A percentile compares a stretch with the other conserved stretches of the same genome.
Evolutionary conservation across 2,888 invertebrate species (phyloP).

Genomic region (Hymenopus coronatus): DNA sequence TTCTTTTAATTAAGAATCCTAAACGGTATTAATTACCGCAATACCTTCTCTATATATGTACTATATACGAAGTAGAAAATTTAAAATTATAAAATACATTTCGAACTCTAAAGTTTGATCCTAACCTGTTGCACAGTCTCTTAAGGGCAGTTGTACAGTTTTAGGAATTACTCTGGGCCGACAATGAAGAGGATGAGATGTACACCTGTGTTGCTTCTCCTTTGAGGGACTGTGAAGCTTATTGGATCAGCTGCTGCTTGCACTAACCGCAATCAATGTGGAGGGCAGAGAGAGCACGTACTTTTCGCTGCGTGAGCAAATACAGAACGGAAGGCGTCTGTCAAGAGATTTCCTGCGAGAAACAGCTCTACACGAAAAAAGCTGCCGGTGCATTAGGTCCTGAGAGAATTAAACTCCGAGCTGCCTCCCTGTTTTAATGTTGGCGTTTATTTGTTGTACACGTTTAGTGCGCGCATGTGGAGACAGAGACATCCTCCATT

Average conservation of each 20-base stretch:
- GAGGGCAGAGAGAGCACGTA: neutral
- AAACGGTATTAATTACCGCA: too few relatives aligned
- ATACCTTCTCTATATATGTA: too few relatives aligned
- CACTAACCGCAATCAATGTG: neutral
- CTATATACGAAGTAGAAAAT: too few relatives aligned
- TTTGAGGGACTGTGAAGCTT: neutral
- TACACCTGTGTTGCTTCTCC: neutral
- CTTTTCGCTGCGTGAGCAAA: neutral
- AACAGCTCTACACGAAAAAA: neutral
- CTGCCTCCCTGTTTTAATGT: too few relatives aligned
- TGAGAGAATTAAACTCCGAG: too few relatives aligned
- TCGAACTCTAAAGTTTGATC: too few relatives aligned
- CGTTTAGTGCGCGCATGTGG: too few relatives aligned
- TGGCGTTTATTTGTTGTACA: too few relatives aligned
- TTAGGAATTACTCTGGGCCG: neutral
- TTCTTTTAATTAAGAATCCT: too few relatives aligned
- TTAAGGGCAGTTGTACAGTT: neutral
- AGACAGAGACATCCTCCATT: too few relatives aligned
- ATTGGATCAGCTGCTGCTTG: neutral
- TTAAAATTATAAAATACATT: too few relatives aligned
- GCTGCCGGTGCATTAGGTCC: too few relatives aligned
- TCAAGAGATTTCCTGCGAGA: neutral
- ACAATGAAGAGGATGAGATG: neutral
- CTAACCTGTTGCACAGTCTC: neutral
- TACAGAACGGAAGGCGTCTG: neutral